Conservation (phyloP, 2,797 vertebrate genomes). For the Threskiornis aethiopicus region DNA sequence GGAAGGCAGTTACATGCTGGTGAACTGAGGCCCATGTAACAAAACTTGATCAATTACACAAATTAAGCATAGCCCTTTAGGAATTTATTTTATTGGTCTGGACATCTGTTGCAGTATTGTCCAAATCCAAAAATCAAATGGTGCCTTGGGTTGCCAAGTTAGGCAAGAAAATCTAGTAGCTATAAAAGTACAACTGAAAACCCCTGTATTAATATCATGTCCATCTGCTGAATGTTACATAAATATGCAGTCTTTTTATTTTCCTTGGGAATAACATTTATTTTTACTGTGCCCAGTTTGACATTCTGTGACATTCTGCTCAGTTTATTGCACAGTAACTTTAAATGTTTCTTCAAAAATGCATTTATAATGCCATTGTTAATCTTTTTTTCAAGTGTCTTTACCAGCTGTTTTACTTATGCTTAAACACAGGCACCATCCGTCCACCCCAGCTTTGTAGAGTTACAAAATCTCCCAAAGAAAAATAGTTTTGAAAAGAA, state of each 20-base stretch:
- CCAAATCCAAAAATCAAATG: slow-evolving; percentile 99
- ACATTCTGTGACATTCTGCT: slow-evolving; percentile 84
- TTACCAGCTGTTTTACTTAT: slow-evolving; percentile 79
- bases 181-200: slow-evolving; percentile 96
- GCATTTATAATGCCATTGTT: slow-evolving; percentile 81
- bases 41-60: slow-evolving; percentile 99
- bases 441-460: slow-evolving; percentile 28
- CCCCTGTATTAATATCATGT: slow-evolving; percentile 93
- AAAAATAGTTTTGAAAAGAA: slow-evolving; percentile 49
- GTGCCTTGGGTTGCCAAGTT: slow-evolving; percentile 92
- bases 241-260: slow-evolving; percentile 85
- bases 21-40: slow-evolving; percentile 89
- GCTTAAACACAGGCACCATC: slow-evolving; percentile 52
- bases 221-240: slow-evolving; percentile 95
- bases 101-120: slow-evolving; percentile 99
- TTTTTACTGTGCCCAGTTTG: slow-evolving; percentile 86
- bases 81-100: slow-evolving; percentile 98
- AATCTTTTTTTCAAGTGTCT: slow-evolving; percentile 78
- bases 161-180: slow-evolving; percentile 90
- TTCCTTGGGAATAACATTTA: slow-evolving; percentile 83
- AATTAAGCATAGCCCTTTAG: slow-evolving; percentile 96
- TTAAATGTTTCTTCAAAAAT: slow-evolving; percentile 81
- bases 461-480: slow-evolving; percentile 54
- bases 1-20: slow-evolving; percentile 92
- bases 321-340: slow-evolving; percentile 81